A percentile compares a stretch with the other conserved stretches of the same genome.
phyloP scores from a whole-genome alignment of 2,888 invertebrate species.

The Lordiphosa fenestrarum region DNA sequence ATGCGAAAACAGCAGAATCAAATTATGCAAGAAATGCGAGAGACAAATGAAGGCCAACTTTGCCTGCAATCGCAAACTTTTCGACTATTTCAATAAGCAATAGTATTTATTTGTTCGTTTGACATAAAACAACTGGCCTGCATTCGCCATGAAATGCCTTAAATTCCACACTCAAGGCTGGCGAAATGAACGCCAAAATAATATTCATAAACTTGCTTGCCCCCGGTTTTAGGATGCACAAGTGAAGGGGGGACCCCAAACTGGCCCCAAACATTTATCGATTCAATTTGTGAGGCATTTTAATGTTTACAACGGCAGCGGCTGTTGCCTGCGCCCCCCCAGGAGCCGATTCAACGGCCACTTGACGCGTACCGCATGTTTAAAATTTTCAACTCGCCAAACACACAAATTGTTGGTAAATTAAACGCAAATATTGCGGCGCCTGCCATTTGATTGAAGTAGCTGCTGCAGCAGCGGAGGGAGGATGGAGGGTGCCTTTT shows the following conservation, averaged over 20 bases:
- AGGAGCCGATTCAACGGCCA: constrained; percentile 31
- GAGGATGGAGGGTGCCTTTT: constrained; percentile 3
- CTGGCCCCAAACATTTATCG: constrained; percentile 35
- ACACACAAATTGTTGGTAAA: constrained; percentile 55
- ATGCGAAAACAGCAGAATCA: constrained; percentile 46
- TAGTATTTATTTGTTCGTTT: background rate
- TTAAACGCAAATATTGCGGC: constrained; percentile 50
- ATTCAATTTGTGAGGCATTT: constrained; percentile 41
- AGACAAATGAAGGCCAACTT: constrained; percentile 4
- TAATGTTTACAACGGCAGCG: constrained; percentile 36
- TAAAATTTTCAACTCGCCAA: constrained; percentile 42
- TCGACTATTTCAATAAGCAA: constrained; percentile 2
- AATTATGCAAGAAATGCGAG: constrained; percentile 40
- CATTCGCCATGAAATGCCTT: no score
- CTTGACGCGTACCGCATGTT: constrained; percentile 48
- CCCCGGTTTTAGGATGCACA: background rate
- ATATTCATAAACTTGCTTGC: no score
- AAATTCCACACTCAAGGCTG: no score
- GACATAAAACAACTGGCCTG: no score
- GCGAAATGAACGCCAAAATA: no score
- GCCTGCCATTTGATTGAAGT: constrained; percentile 44
- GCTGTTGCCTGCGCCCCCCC: constrained; percentile 12
- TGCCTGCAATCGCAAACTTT: background rate
- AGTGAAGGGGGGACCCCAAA: background rate
- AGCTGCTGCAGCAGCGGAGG: background rate